phyloP scores from a whole-genome alignment of 2,113 vertebrate genomes.

The Scopus umbretta region DNA sequence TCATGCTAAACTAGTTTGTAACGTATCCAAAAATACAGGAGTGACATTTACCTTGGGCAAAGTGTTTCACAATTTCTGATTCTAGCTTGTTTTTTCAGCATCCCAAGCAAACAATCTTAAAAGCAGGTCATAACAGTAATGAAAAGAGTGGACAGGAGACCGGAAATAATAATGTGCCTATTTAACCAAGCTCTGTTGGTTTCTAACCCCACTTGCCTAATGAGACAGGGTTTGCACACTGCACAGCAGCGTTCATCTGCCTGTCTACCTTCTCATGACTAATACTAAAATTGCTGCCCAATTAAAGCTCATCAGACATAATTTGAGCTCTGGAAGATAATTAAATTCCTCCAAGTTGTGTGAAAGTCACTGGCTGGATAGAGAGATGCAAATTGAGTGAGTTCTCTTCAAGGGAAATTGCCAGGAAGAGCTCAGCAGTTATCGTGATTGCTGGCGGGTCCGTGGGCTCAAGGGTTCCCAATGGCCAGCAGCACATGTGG shows the following conservation, averaged over 20 bases:
- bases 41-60: neutral
- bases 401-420: neutral
- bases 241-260: neutral
- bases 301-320: neutral
- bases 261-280: neutral
- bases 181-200: neutral
- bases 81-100: neutral
- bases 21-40: neutral
- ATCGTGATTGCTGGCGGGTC: neutral
- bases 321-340: neutral
- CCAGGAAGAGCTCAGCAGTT: neutral
- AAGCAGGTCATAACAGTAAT: neutral
- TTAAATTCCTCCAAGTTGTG: neutral
- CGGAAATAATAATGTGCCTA: neutral
- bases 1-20: neutral
- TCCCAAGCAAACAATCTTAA: neutral
- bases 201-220: neutral
- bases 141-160: neutral
- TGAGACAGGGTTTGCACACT: neutral
- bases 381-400: neutral
- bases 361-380: neutral
- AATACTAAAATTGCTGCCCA: neutral
- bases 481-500: neutral
- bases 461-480: accelerated
- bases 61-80: neutral